Evolutionary conservation across 2,888 invertebrate species (phyloP), one percentile per base, ranked within the genome.

Genomic region (Apamea sordens): DNA sequence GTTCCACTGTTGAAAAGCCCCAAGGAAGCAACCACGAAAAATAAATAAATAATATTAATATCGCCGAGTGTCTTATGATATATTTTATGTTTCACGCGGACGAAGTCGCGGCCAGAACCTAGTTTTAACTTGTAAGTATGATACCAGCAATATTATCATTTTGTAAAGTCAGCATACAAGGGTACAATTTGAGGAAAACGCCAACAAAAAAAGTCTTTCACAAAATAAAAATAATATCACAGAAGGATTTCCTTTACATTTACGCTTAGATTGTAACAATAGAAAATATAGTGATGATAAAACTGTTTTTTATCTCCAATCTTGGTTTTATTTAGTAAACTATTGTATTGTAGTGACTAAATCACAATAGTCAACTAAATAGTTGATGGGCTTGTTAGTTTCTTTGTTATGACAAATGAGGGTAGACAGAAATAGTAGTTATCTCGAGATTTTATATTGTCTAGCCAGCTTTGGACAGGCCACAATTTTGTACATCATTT

Each of bases 331-430:
- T 76, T 74, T 64, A 64, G n/a, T 69, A 50, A 70, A 73, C 82
- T 76, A 53, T 75, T 69, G 47, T 83, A 78, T 70, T 73, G 69
- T 75, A 50, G 53, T 53, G 61, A 69, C 50, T 71, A 73, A 73
- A 86, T 7, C 61, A 70, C 86, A 41, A 76, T 50, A 83, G 72
- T 78, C 75, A 73, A 78, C 72, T 70, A 76, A 78, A 83, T 68
- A 41, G n/a, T 72, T 73, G 79, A 70, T 28, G 15, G 73, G 65
- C 24, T 86, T 63, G 84, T 86, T 83, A 70, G 73, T 79, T 86
- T 65, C 65, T 86, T 86, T 86, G 74, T 83, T 47, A 36, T 47
- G n/a, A 15, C 47, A 73, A 80, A 85, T 56, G 41, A 53, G 56
- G 47, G 28, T 86, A 36, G 47, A 28, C 83, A 75, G 44, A 65